Evolutionary conservation across 2,113 vertebrate genomes (phyloP), one percentile per base, ranked within the genome.

Genomic region (Chlamydotis undulata): DNA sequence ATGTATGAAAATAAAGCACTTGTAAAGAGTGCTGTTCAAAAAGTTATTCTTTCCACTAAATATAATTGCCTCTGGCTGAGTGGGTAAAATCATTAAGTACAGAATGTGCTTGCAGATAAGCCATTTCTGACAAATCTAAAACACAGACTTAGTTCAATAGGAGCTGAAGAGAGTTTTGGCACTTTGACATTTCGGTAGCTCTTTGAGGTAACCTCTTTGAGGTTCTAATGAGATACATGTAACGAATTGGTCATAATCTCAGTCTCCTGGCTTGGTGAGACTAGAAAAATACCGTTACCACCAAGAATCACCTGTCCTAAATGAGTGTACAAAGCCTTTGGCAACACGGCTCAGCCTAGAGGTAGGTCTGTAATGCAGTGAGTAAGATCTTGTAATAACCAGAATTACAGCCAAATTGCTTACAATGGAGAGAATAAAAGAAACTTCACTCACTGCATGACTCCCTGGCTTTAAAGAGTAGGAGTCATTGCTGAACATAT

Each of bases 1-100:
- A 83, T 67, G 29, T 76, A 83, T 87, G 73, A 94, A 94, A 79
- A 83, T 80, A 83, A 87, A 68, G 31, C 37, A 89, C n/a, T 78
- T 64, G 13, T 59, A 26, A 85, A 50, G 57, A 86, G 15, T 56
- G 33, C 5, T 78, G 56, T 59, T 89, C 45, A 45, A 74, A 92
- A 82, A 22, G 50, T 49, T 69, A 25, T 83, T 83, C 35, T 64
- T 92, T 65, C 39, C 9, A 21, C 15, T 89, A 75, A 55, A 79
- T 31, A 49, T 47, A 56, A 87, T 87, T 65, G 61, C 23, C 47
- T 70, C 8, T 0, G 1, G 9, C 10, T 69, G 67, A 83, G 41
- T 70, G 28, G 61, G 39, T 75, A 68, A 79, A 78, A 64, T 49
- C 8, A 33, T 47, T 71, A 80, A 41, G 25, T 76, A 79, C 28